Evolutionary conservation across 2,797 vertebrate genomes (phyloP).

Genomic region (Darevskia nairensis): DNA sequence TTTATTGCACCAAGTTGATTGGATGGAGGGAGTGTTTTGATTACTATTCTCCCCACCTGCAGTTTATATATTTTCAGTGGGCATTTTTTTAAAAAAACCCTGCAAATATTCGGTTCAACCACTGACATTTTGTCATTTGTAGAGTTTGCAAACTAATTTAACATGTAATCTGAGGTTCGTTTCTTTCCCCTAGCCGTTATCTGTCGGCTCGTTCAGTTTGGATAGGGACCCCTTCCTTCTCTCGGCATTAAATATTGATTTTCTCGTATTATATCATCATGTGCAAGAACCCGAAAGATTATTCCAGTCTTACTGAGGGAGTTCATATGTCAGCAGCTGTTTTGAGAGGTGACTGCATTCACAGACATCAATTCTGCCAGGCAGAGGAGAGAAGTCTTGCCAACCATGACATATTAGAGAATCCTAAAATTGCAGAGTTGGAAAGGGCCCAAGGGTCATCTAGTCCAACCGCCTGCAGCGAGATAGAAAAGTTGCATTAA

Average conservation of each 20-base stretch:
- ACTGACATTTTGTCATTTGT: not conserved
- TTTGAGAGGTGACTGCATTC: conserved; percentile 57
- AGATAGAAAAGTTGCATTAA: too few species aligned
- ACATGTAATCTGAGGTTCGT: not conserved
- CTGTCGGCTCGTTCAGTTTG: conserved; percentile 26
- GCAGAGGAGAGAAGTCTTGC: conserved; percentile 27
- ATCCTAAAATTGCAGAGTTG: not conserved
- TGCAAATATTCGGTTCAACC: not conserved
- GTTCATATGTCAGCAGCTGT: conserved; percentile 57
- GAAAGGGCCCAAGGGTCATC: too few species aligned
- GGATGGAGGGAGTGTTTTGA: not conserved
- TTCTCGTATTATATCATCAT: conserved; percentile 44
- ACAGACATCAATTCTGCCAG: conserved; percentile 48
- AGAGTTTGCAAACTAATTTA: not conserved
- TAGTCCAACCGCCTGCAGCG: too few species aligned
- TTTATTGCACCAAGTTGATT: not conserved
- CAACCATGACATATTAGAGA: conserved; percentile 8
- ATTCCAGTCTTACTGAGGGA: conserved; percentile 22
- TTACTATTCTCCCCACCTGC: not conserved
- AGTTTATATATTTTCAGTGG: not conserved
- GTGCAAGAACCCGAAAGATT: conserved; percentile 35
- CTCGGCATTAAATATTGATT: conserved; percentile 66
- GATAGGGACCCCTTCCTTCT: conserved; percentile 43
- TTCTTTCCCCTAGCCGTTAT: not conserved
- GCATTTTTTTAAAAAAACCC: not conserved